Base-by-base conservation (phyloP, 2,888 invertebrate species). In the Cephus pulcher region DNA sequence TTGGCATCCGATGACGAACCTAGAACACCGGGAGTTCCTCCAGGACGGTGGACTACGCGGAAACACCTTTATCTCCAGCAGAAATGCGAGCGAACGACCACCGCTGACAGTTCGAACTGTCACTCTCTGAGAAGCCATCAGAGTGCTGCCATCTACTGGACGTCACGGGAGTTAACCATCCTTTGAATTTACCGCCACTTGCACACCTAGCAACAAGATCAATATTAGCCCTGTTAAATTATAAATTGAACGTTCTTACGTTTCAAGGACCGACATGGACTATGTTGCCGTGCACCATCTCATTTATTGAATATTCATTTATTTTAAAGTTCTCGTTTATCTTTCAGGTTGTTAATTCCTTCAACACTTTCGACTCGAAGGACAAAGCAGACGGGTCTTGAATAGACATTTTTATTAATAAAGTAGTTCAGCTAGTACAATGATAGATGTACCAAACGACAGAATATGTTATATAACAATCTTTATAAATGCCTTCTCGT, bases 71-170 rank as follows among this genome's bases (percentile, higher is more conserved):
- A 87, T 87, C 85, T 83, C 76, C 88, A 86, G 85, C 78, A 83
- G 85, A 84, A 88, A 85, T 82, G 76, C 81, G 79, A 69, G 77
- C 81, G 82, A 80, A 86, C 85, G 81, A 82, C 81, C 83, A 82
- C 86, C 87, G 84, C 86, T 90, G 90, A 90, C 90, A 90, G 90
- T 85, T 89, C 86, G 78, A 81, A 75, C 82, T 83, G 84, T 82
- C 83, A 84, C 79, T 83, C 75, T 77, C 56, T 56, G 23, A 37
- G 32, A 32, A 71, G 79, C 78, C 76, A 76, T 77, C 15, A 15
- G 74, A 12, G 33, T 84, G 80, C 74, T 84, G 86, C 82, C 88
- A 87, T 85, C 88, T 84, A 69, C 69, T 74, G 75, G 12, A 35
- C 11, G 37, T 70, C 11, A 9, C 35, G 73, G 34, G 15, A 56